Evolutionary conservation across 2,888 invertebrate genomes (phyloP), one percentile per base, ranked within the genome.

Genomic region (Plagodis dolabraria): DNA sequence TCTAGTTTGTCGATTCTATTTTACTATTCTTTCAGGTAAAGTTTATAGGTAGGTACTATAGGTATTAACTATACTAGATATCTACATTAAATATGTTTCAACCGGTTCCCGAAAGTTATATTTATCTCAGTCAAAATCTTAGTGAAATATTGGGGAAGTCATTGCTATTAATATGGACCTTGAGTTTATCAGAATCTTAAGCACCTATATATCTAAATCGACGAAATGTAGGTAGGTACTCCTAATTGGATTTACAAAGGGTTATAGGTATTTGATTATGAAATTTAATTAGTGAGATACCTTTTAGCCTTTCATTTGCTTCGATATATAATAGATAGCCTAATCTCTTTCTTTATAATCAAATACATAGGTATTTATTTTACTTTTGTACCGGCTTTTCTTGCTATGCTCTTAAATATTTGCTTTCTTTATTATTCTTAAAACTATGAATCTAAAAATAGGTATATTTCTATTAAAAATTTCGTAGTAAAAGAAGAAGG

Each of bases 131-230:
- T 40, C 38, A 47, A 43, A 34, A 60, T 60, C 60, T 60, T 49
- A 33, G 33, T 60, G 53, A 60, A 60, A 60, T 56, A 56, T 60
- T 60, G 45, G 33, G 40, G 47, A 53, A 60, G 52, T 53, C 60
- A 53, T 36, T 49, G 48, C 48, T 60, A 60, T 56, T 56, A 60
- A 56, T 56, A 33, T 33, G 46, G 45, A 48, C 60, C 56, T 42
- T 52, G 38, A 48, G 49, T 60, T 43, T 48, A 47, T 36, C 35
- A 40, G 51, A 46, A 53, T 56, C 44, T 52, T 52, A 22, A 34
- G n/a, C 44, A 34, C 38, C 42, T 36, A 48, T 46, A 48, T 46
- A 52, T 40, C 33, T 42, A 6, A 53, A 48, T 53, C 48, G 64
- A 48, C 33, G 8, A 35, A 48, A 60, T 60, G 33, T n/a, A n/a